phyloP scores from a whole-genome alignment of 2,797 vertebrate species.

The Sebastes nivosus region DNA sequence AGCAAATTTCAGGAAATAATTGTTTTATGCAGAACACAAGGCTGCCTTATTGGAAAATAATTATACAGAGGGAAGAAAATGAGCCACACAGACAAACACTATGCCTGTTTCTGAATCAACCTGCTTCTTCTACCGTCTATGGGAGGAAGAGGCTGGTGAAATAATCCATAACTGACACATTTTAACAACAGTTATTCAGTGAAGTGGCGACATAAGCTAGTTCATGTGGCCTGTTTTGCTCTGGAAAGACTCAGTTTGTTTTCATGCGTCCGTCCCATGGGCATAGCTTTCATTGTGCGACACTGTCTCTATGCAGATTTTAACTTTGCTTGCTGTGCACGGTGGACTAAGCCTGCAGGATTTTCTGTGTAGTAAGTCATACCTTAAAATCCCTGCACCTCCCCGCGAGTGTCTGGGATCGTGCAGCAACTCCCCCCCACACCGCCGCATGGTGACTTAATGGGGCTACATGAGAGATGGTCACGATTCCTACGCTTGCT shows the following conservation, averaged over 20 bases:
- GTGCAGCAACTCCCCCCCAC: conserved; percentile 14
- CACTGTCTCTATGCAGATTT: conserved; percentile 42
- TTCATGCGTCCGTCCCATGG: conserved; percentile 10
- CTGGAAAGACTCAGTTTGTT: conserved; percentile 17
- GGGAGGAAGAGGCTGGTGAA: not conserved
- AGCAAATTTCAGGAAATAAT: not conserved
- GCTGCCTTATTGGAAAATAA: not conserved
- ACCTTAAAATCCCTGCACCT: conserved; percentile 53
- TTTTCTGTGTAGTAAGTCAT: conserved; percentile 46
- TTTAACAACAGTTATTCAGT: not conserved
- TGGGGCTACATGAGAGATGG: conserved; percentile 68
- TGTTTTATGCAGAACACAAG: not conserved
- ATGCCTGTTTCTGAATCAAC: not conserved
- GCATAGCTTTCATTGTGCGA: conserved; percentile 14
- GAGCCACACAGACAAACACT: not conserved
- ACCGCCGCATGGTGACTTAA: conserved; percentile 68
- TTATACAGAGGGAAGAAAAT: not conserved
- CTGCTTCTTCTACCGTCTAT: not conserved
- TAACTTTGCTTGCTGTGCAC: conserved; percentile 41
- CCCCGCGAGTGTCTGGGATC: conserved; percentile 30
- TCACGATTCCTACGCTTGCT: conserved; percentile 40
- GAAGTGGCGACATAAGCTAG: conserved; percentile 3
- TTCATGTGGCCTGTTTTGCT: conserved; percentile 6
- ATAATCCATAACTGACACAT: conserved; percentile 3
- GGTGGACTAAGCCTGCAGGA: conserved; percentile 42